phyloP scores from a whole-genome alignment of 2,113 vertebrate species.

The Pandion haliaetus region DNA sequence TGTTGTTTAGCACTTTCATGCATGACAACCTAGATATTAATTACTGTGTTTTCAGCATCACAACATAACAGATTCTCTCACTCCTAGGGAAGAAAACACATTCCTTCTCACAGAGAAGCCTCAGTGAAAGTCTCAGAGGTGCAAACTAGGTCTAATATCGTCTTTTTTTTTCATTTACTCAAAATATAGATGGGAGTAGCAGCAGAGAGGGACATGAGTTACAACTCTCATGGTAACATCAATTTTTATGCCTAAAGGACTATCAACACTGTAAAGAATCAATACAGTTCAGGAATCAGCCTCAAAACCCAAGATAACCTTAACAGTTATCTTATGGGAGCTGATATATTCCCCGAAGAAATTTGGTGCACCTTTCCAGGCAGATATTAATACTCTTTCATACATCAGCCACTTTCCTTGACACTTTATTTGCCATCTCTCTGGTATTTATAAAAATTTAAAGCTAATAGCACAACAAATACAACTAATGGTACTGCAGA shows the following conservation, averaged over 20 bases:
- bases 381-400: neutral
- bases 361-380: neutral
- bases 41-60: neutral
- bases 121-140: neutral
- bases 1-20: neutral
- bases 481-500: neutral
- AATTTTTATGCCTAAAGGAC: neutral
- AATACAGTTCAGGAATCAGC: neutral
- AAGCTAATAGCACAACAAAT: conserved; percentile 8
- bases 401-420: neutral
- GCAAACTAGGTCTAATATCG: neutral
- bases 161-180: neutral
- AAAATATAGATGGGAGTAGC: neutral
- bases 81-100: neutral
- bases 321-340: neutral
- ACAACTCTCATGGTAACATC: neutral
- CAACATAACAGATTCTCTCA: neutral
- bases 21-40: neutral
- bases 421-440: conserved; percentile 3
- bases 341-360: neutral
- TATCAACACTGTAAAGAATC: neutral
- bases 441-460: conserved; percentile 17
- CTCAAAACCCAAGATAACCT: neutral
- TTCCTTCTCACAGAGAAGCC: neutral
- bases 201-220: neutral